Conservation (phyloP, 2,888 invertebrate genomes). For the Parascotia fuliginaria region DNA sequence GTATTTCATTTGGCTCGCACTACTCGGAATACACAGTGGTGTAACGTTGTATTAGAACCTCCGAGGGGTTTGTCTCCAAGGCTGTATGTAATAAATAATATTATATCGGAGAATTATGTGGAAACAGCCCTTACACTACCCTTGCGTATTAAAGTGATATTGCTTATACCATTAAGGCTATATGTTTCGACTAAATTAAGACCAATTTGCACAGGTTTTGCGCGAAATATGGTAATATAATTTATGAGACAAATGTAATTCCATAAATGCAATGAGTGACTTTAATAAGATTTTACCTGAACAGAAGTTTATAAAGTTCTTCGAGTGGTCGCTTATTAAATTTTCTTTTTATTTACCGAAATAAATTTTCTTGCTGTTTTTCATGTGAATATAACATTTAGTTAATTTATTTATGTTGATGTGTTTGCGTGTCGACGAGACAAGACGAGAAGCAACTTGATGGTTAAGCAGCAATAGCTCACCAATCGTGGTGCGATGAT, state of each 20-base stretch:
- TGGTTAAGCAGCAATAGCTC: conserved; percentile 39
- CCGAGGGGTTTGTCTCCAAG: conserved; percentile 59
- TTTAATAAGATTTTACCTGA: conserved; percentile 65
- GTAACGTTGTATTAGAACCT: conserved; percentile 50
- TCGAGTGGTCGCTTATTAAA: neutral
- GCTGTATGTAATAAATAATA: conserved; percentile 70
- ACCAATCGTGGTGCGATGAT: conserved; percentile 60
- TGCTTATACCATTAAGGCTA: conserved; percentile 78
- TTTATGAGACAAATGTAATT: conserved; percentile 76
- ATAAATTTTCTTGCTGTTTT: no score
- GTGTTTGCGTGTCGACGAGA: conserved; percentile 10
- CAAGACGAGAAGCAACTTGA: conserved; percentile 18
- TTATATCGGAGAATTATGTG: conserved; percentile 63
- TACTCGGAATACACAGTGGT: conserved; percentile 50
- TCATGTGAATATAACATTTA: no score
- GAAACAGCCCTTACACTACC: conserved; percentile 54
- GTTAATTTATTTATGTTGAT: conserved; percentile 20
- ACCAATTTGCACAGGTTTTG: conserved; percentile 81
- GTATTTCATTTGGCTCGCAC: conserved; percentile 1
- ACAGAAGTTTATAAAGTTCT: conserved; percentile 25
- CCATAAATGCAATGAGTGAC: conserved; percentile 71
- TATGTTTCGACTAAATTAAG: conserved; percentile 81
- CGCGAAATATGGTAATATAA: conserved; percentile 76
- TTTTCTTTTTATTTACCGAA: neutral
- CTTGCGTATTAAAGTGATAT: conserved; percentile 71